Base-by-base conservation (phyloP, 2,888 invertebrate genomes). In the Tipula confusa region DNA sequence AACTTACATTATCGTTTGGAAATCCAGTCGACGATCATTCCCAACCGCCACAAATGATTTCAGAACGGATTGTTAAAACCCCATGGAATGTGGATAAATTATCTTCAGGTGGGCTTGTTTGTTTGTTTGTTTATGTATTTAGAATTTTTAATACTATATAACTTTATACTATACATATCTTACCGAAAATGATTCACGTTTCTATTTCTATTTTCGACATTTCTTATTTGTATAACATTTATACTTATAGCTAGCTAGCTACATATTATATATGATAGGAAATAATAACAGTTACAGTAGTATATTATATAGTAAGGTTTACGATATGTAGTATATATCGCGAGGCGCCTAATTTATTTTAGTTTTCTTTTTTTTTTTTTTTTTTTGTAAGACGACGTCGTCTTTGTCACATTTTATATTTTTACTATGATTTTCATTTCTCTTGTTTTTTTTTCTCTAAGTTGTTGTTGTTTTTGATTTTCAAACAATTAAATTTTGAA, bases 21-120 rank as follows among this genome's bases (percentile, higher is more conserved):
- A 64, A 11, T 64, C 64, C 64, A 9, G 24, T 64, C 24, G 64
- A 64, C 9, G 64, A 64, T 4, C 15, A 18, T 4, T 18, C 48
- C 64, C 64, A 64, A 24, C 24, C 24, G 24, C 18, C 64, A 9
- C 64, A 64, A 64, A 29, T 80, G n/a, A 80, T 80, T 29, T 80
- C 80, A 0, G n/a, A 80, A 29, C 29, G 80, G 80, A 29, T 80
- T 80, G 80, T 80, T 80, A 80, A 80, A 80, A 29, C 80, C 13
- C 80, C 80, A 80, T 80, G 80, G 80, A 80, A 80, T 80, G 80
- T 80, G 80, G 80, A 80, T 80, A 80, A 80, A 80, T 29, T 80
- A 80, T 80, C 80, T 80, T 31, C 80, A 80, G 80, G 80, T 80
- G 64, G 64, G 64, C 64, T 24, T 64, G 24, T 9, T 64, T 64